Evolutionary conservation across 2,797 vertebrate species (phyloP), one percentile per base, ranked within the genome.

Genomic region (Rhinella marina): DNA sequence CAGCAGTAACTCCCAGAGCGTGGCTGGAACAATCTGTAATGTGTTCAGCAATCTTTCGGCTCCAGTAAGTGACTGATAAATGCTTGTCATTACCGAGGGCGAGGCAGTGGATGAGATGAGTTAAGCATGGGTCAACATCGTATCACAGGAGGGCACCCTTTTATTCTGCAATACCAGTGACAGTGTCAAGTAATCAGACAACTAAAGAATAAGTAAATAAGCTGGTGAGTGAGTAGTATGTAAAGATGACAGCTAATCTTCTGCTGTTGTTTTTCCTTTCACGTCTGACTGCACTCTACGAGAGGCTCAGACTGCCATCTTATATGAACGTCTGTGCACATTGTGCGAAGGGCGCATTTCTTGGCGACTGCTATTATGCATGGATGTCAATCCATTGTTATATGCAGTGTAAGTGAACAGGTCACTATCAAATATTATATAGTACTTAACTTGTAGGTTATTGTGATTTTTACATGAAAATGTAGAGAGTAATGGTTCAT

Each of bases 41-140:
- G 81, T 83, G 85, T 86, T 86, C 84, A 79, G 84, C 80, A 89
- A 86, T 86, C 85, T 89, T 86, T 87, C 82, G 62, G 85, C 87
- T 89, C 88, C 89, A 84, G 88, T 88, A 89, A 84, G 84, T 79
- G 84, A 89, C 86, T 85, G 80, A 88, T 87, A 90, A 90, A 90
- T 87, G 90, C 85, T 85, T 82, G 70, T 84, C 75, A 88, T 85
- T 87, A 88, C 75, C 25, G 50, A 84, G 70, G 84, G 86, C 85
- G 87, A 86, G 84, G 84, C 87, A 83, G 78, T 78, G 90, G 86
- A 90, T 86, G 72, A 89, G 88, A 83, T 83, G 75, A 79, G 82
- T 88, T 84, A 70, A 88, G 61, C 84, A 76, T 84, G 83, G 89
- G 87, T 90, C 89, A 91, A 70, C 62, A 75, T 56, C 19, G 13